Base-by-base conservation (phyloP, 2,888 invertebrate genomes). In the Euzetes globulus region DNA sequence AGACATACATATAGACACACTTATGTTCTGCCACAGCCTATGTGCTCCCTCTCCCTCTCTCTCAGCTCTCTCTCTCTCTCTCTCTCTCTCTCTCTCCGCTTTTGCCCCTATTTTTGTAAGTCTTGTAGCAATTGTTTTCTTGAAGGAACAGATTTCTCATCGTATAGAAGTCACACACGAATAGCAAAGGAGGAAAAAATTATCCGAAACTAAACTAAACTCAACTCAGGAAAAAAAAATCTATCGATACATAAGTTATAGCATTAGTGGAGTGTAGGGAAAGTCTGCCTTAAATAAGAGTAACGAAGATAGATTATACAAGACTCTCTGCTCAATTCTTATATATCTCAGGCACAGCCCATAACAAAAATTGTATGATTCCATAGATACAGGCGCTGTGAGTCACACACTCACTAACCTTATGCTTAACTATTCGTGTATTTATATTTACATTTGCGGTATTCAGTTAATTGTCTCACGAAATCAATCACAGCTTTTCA, bases 371-470 rank as follows among this genome's bases (percentile, higher is more conserved):
- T 17, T 55, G 55, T 11, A 55, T 55, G 19, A 55, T 19, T 55
- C 55, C 55, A 19, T 47, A 13, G 15, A 17, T 47, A 47, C 17
- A 47, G 15, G 13, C 47, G 13, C 15, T 47, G 9, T 3, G 7
- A 17, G 15, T 47, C 47, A 9, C 17, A 17, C 47, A 47, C 47
- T 47, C 47, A 33, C 33, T 33, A 33, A 33, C 33, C 33, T 33
- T 33, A 6, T 33, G 33, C 33, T 33, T 47, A 47, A 47, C 47
- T 47, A 17, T 13, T 47, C 47, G 15, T 47, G 17, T 55, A 55
- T 55, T 55, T 55, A 55, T 55, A 55, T 55, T 55, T 55, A 55
- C 55, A 55, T 55, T 55, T 55, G 55, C 25, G 55, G 55, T 55
- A 55, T 55, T 25, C 17, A 55, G 55, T 55, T 55, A 55, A 55